Conservation (phyloP, 2,113 vertebrate genomes). For the Centropristis striata region DNA sequence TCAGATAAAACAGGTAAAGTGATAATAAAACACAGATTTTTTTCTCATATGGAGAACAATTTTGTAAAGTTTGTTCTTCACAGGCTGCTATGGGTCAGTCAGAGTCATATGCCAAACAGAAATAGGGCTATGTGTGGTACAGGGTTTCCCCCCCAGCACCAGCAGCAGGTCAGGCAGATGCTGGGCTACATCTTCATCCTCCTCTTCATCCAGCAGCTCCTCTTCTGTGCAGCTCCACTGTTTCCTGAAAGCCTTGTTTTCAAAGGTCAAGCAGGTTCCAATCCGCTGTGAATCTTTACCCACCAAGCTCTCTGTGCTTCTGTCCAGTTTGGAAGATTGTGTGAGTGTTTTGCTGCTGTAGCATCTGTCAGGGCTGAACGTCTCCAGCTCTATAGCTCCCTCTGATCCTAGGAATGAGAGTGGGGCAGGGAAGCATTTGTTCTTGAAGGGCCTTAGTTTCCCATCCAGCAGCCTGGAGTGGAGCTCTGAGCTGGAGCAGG, state of each 20-base stretch:
- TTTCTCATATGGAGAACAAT: background rate
- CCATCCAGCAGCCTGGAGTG: constrained; percentile 13
- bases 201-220: constrained; percentile 23
- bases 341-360: background rate
- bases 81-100: constrained; percentile 60
- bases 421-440: constrained; percentile 77
- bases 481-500: background rate
- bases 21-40: constrained; percentile 26
- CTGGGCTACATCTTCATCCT: constrained; percentile 44
- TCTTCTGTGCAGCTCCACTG: constrained; percentile 49
- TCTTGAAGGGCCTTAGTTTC: constrained; percentile 78
- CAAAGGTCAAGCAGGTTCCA: constrained; percentile 71
- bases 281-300: constrained; percentile 21
- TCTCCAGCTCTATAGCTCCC: constrained; percentile 87
- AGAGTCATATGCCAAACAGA: constrained; percentile 87
- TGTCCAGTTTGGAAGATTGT: constrained; percentile 9
- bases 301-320: constrained; percentile 8
- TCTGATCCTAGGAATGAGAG: constrained; percentile 52
- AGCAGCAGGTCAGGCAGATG: constrained; percentile 84
- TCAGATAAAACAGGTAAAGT: background rate
- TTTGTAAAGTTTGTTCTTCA: background rate
- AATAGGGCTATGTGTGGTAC: constrained; percentile 73
- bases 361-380: constrained; percentile 65
- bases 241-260: constrained; percentile 74
- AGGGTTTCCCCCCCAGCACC: constrained; percentile 87